Evolutionary conservation across 64 coral and sea anemone genomes (phyloP).

Genomic region (Trachythela sp.): DNA sequence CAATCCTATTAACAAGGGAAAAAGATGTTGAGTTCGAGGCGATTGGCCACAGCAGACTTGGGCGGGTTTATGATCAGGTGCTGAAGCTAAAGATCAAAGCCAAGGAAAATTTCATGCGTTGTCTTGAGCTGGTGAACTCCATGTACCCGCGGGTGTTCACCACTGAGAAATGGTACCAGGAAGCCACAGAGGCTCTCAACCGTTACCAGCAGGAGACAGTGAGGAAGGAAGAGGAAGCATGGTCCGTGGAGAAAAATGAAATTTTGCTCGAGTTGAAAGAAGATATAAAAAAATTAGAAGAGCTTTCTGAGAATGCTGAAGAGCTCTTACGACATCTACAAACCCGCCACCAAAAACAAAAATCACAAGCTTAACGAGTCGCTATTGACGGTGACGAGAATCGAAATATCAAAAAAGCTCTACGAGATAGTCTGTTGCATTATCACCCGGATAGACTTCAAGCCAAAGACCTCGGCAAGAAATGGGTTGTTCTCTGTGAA

Average conservation of each 20-base stretch:
- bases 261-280: conserved; percentile 9
- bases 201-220: conserved; percentile 11
- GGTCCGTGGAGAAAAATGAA: background rate
- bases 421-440: conserved; percentile 8
- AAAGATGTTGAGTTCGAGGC: conserved; percentile 24
- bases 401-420: background rate
- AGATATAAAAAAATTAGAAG: background rate
- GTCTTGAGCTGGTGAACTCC: background rate
- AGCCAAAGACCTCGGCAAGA: background rate
- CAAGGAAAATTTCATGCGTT: conserved; percentile 1
- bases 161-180: conserved; percentile 13
- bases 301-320: background rate
- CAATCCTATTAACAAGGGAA: background rate
- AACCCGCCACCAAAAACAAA: conserved; percentile 12
- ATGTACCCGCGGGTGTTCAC: background rate
- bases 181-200: background rate
- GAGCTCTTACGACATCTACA: background rate
- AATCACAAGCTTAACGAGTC: background rate
- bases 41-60: background rate
- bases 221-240: background rate
- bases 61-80: background rate
- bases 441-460: background rate
- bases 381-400: background rate
- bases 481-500: conserved; percentile 17
- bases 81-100: conserved; percentile 6